A percentile compares a stretch with the other conserved stretches of the same genome.
Conservation (phyloP, 1,140 invertebrate species). For the Micrasema longulum region DNA sequence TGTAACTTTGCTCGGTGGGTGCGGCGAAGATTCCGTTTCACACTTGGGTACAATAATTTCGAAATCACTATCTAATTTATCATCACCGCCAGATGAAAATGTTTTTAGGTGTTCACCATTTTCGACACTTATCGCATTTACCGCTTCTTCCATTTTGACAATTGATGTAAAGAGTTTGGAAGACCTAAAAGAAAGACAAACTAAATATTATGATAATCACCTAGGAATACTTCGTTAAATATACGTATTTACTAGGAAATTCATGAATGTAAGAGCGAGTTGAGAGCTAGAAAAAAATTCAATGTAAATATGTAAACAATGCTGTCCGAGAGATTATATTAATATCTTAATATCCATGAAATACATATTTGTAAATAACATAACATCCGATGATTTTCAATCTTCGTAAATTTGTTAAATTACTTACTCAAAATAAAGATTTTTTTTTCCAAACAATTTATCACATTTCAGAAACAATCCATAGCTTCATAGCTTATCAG, state of each 20-base stretch:
- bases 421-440: conserved; percentile 25
- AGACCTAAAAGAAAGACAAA: too few species aligned
- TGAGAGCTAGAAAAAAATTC: too few species aligned
- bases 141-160: conserved; percentile 10
- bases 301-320: too few species aligned
- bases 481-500: conserved; percentile 45
- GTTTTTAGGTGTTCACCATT: conserved; percentile 6
- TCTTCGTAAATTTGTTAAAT: too few species aligned
- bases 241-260: too few species aligned
- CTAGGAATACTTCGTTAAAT: not conserved
- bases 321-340: too few species aligned
- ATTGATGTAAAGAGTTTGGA: not conserved
- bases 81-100: not conserved
- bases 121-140: conserved; percentile 21
- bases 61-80: conserved; percentile 5
- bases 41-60: conserved; percentile 5
- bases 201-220: too few species aligned
- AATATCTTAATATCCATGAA: too few species aligned
- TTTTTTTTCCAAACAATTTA: conserved; percentile 20
- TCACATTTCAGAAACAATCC: conserved; percentile 40
- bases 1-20: not conserved
- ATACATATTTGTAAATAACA: too few species aligned
- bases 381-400: too few species aligned
- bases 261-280: too few species aligned
- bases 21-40: not conserved